Base-by-base conservation (phyloP, 2,113 vertebrate genomes). In the Brachypodius melanocephalos region DNA sequence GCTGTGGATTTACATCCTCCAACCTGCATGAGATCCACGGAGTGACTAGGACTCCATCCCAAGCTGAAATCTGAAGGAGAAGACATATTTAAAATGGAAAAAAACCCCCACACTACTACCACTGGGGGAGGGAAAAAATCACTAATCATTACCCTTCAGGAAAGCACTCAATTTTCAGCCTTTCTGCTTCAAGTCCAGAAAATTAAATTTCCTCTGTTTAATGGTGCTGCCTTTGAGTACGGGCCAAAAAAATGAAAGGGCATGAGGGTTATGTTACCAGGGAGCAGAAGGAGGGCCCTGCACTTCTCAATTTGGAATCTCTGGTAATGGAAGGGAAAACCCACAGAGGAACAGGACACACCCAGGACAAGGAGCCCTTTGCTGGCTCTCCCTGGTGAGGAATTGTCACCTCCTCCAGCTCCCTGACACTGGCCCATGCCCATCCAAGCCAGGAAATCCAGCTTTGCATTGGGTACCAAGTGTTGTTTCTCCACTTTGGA, bases 271-370 rank as follows among this genome's bases (percentile, higher is more conserved):
- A 8, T 5, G 49, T 22, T 31, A 32, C 10, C 32, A 24, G 5
- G 2, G 48, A 61, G 48, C 25, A 43, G 63, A 72, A 71, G 24
- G 24, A 67, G 58, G 38, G 59, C 55, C 3, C 45, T 76, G 83
- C 36, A 29, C 8, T 48, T 59, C 38, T 21, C 26, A 6, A 0
- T 31, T 36, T 19, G 66, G 26, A 34, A 36, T 46, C 51, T 51
- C 55, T n/a, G 36, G 12, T 14, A 16, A 43, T 0, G 6, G 71
- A 13, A 74, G 17, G 10, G 17, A 42, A 38, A n/a, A 12, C 1
- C 1, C 36, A 6, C 9, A 5, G 3, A 0, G 29, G 40, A 62
- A 7, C 36, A 45, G 0, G 14, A 21, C 74, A 31, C 36, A n/a
- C 0, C 17, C 31, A 58, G 52, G 32, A 38, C 1, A 21, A 46